Evolutionary conservation across 2,888 invertebrate species (phyloP), one percentile per base, ranked within the genome.

Genomic region (Zygothrica quintamaculata): DNA sequence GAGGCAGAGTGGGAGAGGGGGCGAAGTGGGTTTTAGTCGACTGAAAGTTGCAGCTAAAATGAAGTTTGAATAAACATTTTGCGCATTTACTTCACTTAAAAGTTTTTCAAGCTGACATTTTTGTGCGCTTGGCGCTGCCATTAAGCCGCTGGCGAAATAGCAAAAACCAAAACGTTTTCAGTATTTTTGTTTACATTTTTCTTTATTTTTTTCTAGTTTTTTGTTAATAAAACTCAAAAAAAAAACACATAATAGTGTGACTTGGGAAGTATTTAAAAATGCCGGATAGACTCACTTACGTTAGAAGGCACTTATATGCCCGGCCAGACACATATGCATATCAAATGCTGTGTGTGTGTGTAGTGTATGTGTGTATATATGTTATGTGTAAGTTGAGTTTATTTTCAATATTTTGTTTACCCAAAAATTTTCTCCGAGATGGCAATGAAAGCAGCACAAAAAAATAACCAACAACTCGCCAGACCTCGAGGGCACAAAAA

Each of bases 31-130:
- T 36, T 9, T n/a, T 1, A 5, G 34, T 36, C 33, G 36, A 48
- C 62, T 65, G 37, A 59, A 84, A 87, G 73, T 77, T 84, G 65
- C 73, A 70, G 65, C 73, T 84, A 68, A 84, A 87, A 86, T 74
- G 68, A 84, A 82, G 87, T 87, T 84, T 87, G 87, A 87, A 87
- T 87, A 87, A 82, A 82, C 82, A 82, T 87, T 82, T 87, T 81
- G 78, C 84, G 80, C 87, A 87, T 87, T 87, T 82, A 87, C 82
- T 82, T 82, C 70, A 87, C 85, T 82, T 87, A 84, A 82, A 81
- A 81, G 68, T 81, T 82, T 65, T 61, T 61, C 68, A 60, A 75
- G 76, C 87, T 69, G 81, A 84, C 81, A 86, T 74, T 84, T 77
- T 46, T 50, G 58, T 46, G 46, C 47, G 40, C 56, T 60, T 22